Evolutionary conservation across 2,113 vertebrate species (phyloP).

Genomic region (Tenrec ecaudatus): DNA sequence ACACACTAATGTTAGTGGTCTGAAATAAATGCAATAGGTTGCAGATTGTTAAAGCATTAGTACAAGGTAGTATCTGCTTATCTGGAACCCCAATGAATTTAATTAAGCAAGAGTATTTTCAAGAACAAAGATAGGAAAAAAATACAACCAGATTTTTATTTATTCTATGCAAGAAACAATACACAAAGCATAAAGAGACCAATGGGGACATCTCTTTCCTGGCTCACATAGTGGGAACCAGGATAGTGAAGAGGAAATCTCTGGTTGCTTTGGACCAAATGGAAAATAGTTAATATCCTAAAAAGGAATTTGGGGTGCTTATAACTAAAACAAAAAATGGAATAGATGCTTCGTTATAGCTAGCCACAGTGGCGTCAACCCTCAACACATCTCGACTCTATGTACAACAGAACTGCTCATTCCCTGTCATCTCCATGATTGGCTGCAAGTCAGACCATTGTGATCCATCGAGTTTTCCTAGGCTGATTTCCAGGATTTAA

Average conservation of each 20-base stretch:
- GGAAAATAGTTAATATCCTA: conserved; percentile 19
- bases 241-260: not conserved
- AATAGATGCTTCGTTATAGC: not conserved
- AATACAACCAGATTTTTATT: not conserved
- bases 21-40: not conserved
- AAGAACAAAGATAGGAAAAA: not conserved
- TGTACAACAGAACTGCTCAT: not conserved
- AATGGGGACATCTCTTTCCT: not conserved
- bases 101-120: not conserved
- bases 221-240: not conserved
- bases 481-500: not conserved
- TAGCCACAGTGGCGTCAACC: not conserved
- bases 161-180: not conserved
- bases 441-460: not conserved
- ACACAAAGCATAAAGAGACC: not conserved
- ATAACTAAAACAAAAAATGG: not conserved
- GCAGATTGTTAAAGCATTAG: not conserved
- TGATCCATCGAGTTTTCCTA: not conserved
- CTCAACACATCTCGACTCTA: not conserved
- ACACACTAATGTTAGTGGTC: not conserved
- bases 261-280: not conserved
- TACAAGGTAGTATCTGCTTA: not conserved
- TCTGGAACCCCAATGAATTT: not conserved
- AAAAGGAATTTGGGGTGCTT: not conserved
- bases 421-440: not conserved